Percentiles rank a stretch among this genome's conserved stretches.
phyloP scores from a whole-genome alignment of 2,888 invertebrate genomes.

The Acleris cristana region DNA sequence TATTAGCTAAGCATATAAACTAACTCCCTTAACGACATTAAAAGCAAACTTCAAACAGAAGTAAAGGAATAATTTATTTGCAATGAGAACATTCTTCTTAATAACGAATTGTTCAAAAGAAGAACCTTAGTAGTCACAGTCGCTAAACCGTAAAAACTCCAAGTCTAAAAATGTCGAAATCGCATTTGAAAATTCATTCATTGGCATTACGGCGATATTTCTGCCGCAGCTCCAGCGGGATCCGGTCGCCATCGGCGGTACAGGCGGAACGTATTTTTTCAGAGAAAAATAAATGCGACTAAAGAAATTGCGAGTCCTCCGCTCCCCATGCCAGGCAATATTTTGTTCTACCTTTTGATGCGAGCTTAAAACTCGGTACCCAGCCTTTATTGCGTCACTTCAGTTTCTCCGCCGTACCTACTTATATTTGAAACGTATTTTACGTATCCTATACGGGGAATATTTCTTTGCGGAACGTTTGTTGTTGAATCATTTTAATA shows the following conservation, averaged over 20 bases:
- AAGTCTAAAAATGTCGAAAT: conserved; percentile 31
- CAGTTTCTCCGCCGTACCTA: conserved; percentile 29
- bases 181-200: conserved; percentile 35
- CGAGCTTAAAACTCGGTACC: conserved; percentile 34
- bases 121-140: conserved; percentile 13
- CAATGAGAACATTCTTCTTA: neutral
- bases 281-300: conserved; percentile 35
- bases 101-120: conserved; percentile 3
- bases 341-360: conserved; percentile 37
- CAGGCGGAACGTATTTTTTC: conserved; percentile 27
- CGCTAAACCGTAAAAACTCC: conserved; percentile 19
- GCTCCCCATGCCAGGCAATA: conserved; percentile 30
- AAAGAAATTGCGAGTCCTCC: conserved; percentile 35
- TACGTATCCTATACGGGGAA: conserved; percentile 33
- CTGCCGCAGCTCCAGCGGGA: conserved; percentile 26
- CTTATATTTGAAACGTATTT: conserved; percentile 35
- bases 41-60: neutral
- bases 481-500: conserved; percentile 35
- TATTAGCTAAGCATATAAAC: too few species aligned
- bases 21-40: too few species aligned
- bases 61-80: too few species aligned
- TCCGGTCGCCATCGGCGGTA: conserved; percentile 10
- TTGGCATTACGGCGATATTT: conserved; percentile 33
- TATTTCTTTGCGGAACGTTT: conserved; percentile 30
- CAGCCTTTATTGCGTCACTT: conserved; percentile 36